Base-by-base conservation (phyloP, 2,113 vertebrate species). In the Chlorodrepanis virens region DNA sequence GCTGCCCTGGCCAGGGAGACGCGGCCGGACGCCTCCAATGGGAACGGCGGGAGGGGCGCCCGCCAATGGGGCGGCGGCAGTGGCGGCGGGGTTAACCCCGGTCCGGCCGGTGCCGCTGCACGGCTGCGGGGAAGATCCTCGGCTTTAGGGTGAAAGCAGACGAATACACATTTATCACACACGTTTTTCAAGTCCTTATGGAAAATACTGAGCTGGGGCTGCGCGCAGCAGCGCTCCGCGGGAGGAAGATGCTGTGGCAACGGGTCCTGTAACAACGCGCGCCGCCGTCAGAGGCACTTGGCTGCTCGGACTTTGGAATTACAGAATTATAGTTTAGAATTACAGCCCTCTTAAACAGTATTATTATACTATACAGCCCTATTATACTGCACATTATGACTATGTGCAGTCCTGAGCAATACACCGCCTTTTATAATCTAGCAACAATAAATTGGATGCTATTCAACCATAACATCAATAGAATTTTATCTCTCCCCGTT, bases 71-170 rank as follows among this genome's bases (percentile, higher is more conserved):
- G 49, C 40, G n/a, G 81, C 5, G 15, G 69, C 28, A 56, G 54
- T 31, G 54, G 54, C 54, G 54, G 33, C 9, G 22, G 47, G 5
- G 19, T 39, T 40, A 40, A 63, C 6, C 24, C 79, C 12, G 19
- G 6, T 3, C 15, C 12, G 59, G 42, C 13, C 29, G 10, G 20
- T 9, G 37, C 63, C 7, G 54, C 39, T 28, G 0, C 33, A 0
- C 2, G 33, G 64, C 12, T n/a, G 65, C 3, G n/a, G 75, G 33
- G 15, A 19, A 2, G 3, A 3, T 4, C 20, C 5, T 19, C 3
- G 20, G 20, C 5, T 11, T 1, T 2, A 0, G n/a, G 24, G 35
- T 23, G 31, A 10, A 5, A 54, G 3, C 7, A 0, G 6, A 35
- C 7, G 14, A 49, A 22, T 2, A 0, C 11, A 6, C 25, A 0